Percentiles rank a stretch among this genome's conserved stretches.
phyloP scores from a whole-genome alignment of 2,888 invertebrate genomes.

The Ptilodon capucinus region DNA sequence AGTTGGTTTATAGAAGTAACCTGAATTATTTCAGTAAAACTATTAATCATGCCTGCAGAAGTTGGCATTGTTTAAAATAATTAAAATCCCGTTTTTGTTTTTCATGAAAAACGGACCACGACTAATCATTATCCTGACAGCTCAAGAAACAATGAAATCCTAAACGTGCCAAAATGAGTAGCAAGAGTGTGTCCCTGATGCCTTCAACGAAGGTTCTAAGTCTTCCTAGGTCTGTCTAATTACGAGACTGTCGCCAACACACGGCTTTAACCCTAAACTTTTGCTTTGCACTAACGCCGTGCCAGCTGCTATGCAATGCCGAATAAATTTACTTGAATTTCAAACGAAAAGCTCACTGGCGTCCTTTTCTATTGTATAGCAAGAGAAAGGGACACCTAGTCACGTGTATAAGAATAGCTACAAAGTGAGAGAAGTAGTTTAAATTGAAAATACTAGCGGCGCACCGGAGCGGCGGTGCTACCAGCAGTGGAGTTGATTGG shows the following conservation, averaged over 20 bases:
- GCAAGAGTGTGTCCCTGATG: no score
- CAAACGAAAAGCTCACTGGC: slow-evolving; percentile 12
- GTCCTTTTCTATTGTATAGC: slow-evolving; percentile 17
- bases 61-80: no score
- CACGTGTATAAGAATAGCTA: slow-evolving; percentile 17
- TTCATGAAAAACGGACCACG: no score
- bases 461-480: no score
- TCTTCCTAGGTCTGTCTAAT: slow-evolving; percentile 39
- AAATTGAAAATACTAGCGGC: slow-evolving; percentile 41
- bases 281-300: slow-evolving; percentile 38
- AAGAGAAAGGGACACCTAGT: slow-evolving; percentile 15
- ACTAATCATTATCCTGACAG: no score
- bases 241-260: slow-evolving; percentile 43
- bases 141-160: no score
- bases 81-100: no score
- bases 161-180: no score
- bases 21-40: no score
- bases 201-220: slow-evolving; percentile 40
- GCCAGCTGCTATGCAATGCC: slow-evolving; percentile 17
- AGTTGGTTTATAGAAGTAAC: no score
- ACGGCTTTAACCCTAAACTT: slow-evolving; percentile 41
- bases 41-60: no score
- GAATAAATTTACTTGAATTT: slow-evolving; percentile 37
- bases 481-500: slow-evolving; percentile 38
- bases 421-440: slow-evolving; percentile 25